A percentile compares a stretch with the other conserved stretches of the same genome.
These are phyloP conservation scores for Xestia c-nigrum DNA, from an alignment of 2,888 invertebrate species.

Conservation along the genomic window DNA sequence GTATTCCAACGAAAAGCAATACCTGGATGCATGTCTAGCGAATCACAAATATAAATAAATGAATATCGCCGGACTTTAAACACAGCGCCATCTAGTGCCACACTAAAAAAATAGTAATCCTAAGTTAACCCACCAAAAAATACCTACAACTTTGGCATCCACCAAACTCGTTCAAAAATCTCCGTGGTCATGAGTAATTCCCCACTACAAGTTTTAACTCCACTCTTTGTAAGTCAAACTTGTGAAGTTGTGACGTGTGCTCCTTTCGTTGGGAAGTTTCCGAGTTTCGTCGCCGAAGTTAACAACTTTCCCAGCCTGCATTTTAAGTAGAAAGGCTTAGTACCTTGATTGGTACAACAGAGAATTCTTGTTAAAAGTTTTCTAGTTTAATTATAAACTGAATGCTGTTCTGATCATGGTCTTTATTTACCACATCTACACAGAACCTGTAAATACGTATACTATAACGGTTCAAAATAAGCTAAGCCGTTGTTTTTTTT, in stretches of 20 bases:
- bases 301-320: conserved; percentile 56
- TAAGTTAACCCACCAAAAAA: no score
- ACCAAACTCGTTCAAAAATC: not conserved
- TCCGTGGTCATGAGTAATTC: not conserved
- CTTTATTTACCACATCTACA: not conserved
- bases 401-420: not conserved
- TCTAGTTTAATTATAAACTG: conserved; percentile 14
- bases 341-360: conserved; percentile 48
- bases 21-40: not conserved
- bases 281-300: conserved; percentile 48
- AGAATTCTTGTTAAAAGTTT: conserved; percentile 22
- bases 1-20: not conserved
- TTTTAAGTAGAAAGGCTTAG: conserved; percentile 58
- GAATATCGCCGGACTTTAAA: no score
- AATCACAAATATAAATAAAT: not conserved
- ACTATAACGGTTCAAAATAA: not conserved
- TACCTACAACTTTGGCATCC: not conserved
- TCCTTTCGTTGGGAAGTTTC: conserved; percentile 66
- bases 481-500: not conserved
- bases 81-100: no score
- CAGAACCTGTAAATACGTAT: not conserved
- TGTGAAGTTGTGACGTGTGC: conserved; percentile 43
- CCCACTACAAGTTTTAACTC: conserved; percentile 15
- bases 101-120: no score
- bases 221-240: conserved; percentile 14